Evolutionary conservation across 1,140 invertebrate species (phyloP).

Genomic region (Cydia pomonella): DNA sequence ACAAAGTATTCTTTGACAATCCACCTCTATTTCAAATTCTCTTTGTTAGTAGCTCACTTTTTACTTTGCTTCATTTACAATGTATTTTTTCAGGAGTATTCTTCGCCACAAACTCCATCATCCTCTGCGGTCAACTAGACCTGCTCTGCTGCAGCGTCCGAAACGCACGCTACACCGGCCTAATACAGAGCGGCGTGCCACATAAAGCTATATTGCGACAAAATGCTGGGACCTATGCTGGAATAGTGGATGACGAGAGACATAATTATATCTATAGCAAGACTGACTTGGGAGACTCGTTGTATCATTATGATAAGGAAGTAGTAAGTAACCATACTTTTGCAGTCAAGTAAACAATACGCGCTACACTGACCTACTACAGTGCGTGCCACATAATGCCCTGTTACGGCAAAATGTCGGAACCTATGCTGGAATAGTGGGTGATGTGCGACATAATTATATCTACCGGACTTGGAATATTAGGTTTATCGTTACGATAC

Average conservation of each 20-base stretch:
- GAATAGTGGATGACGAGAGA: slow-evolving; percentile 53
- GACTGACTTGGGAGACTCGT: slow-evolving; percentile 46
- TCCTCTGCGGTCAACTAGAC: slow-evolving; percentile 70
- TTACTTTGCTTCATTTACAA: too few relatives aligned
- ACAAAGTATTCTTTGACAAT: too few relatives aligned
- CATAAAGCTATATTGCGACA: slow-evolving; percentile 41
- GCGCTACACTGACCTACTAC: slow-evolving; percentile 58
- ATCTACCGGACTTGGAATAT: slow-evolving; percentile 56
- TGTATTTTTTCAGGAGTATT: slow-evolving; percentile 55
- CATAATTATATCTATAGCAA: slow-evolving; percentile 62
- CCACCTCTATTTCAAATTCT: too few relatives aligned
- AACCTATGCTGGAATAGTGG: slow-evolving; percentile 36
- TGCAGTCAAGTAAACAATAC: too few relatives aligned
- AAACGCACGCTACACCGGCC: slow-evolving; percentile 61
- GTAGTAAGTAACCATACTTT: slow-evolving; percentile 40
- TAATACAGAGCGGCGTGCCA: slow-evolving; percentile 49
- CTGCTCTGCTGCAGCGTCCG: slow-evolving; percentile 62
- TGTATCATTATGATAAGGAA: slow-evolving; percentile 56
- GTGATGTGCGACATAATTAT: slow-evolving; percentile 57
- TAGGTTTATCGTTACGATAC: slow-evolving; percentile 55
- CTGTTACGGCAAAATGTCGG: slow-evolving; percentile 34
- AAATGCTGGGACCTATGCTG: neutral
- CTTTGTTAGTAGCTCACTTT: too few relatives aligned
- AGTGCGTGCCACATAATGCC: slow-evolving; percentile 44
- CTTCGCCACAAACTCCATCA: slow-evolving; percentile 61